These are phyloP conservation scores for Oceanites oceanicus DNA, from an alignment of 2,113 vertebrate genomes.

Conservation along the genomic window DNA sequence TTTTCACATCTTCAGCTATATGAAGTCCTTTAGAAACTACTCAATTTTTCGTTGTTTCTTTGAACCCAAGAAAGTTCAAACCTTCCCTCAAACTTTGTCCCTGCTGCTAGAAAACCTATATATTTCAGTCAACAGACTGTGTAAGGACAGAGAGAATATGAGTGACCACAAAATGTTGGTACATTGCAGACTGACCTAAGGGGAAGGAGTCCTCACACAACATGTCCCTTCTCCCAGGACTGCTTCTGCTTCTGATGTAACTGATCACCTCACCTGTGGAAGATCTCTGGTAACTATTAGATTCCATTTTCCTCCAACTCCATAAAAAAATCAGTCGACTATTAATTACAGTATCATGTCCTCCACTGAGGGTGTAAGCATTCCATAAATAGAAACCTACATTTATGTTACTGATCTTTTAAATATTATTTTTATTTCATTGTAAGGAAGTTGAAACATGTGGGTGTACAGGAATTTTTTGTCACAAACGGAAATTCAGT, in stretches of 20 bases:
- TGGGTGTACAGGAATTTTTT: background rate
- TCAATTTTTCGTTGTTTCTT: background rate
- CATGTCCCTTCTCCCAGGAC: background rate
- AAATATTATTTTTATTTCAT: background rate
- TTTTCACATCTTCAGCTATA: background rate
- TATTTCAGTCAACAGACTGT: background rate
- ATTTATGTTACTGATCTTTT: background rate
- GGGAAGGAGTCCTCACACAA: background rate
- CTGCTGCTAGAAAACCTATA: background rate
- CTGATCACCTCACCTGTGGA: background rate
- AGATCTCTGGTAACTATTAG: background rate
- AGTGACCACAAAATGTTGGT: background rate
- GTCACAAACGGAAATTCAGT: background rate
- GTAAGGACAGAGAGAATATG: background rate
- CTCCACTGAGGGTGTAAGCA: background rate
- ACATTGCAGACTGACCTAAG: accelerated
- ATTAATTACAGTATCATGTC: background rate
- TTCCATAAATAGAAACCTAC: background rate
- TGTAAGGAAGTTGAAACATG: background rate
- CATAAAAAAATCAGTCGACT: background rate
- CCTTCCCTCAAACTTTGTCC: background rate
- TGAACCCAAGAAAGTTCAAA: background rate
- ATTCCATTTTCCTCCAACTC: background rate
- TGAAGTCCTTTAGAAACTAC: background rate
- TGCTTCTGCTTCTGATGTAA: background rate